Evolutionary conservation across 2,113 vertebrate species (phyloP).

Genomic region (Leptodactylus fuscus): DNA sequence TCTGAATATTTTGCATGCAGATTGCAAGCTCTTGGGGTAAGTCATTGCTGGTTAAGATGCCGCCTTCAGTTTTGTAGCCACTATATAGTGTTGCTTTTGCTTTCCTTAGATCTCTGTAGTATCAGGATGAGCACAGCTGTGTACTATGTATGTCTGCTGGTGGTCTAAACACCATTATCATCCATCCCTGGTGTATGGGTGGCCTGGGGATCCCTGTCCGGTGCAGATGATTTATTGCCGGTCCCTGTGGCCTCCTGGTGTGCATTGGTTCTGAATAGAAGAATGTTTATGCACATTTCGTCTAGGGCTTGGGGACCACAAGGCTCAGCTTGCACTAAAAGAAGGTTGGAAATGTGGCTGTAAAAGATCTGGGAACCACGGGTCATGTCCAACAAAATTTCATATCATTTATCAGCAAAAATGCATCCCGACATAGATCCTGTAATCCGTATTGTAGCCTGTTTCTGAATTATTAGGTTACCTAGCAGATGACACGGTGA

Average conservation of each 20-base stretch:
- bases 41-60: not conserved
- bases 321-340: too few species aligned
- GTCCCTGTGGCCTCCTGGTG: not conserved
- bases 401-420: not conserved
- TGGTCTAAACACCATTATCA: constrained; percentile 5
- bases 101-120: not conserved
- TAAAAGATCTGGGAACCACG: not conserved
- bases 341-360: not conserved
- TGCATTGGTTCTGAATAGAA: not conserved
- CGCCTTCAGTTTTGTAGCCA: not conserved
- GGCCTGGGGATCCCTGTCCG: not conserved
- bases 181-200: not conserved
- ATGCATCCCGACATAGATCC: not conserved
- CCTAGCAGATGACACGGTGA: not conserved
- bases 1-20: not conserved
- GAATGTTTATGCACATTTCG: not conserved
- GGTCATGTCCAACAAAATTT: not conserved
- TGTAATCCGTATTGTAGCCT: not conserved
- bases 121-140: not conserved
- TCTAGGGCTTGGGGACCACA: not conserved
- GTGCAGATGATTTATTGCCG: constrained; percentile 16
- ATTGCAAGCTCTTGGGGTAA: not conserved
- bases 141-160: not conserved
- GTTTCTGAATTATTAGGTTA: not conserved
- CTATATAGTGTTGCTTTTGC: not conserved